phyloP scores from a whole-genome alignment of 2,888 invertebrate species.

The Tenthredo mesomela region DNA sequence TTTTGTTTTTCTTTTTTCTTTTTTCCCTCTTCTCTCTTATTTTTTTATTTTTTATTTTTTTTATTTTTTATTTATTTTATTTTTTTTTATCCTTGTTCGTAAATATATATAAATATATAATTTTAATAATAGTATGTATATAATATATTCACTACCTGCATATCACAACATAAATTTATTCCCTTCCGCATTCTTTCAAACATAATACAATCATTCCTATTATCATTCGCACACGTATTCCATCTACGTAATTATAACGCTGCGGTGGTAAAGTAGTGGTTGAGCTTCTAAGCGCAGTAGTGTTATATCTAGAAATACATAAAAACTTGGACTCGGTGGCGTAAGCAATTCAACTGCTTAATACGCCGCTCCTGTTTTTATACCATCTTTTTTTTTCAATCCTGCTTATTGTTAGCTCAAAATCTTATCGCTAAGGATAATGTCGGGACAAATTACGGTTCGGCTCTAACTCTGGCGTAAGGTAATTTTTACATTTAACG shows the following conservation, averaged over 20 bases:
- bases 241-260: constrained; percentile 75
- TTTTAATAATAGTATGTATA: constrained; percentile 68
- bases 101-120: constrained; percentile 57
- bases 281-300: constrained; percentile 74
- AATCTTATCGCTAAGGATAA: constrained; percentile 24
- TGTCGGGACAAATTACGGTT: constrained; percentile 15
- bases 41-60: constrained; percentile 61
- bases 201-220: constrained; percentile 54
- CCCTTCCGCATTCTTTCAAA: constrained; percentile 59
- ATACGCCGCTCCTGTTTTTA: constrained; percentile 18
- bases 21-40: constrained; percentile 61
- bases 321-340: constrained; percentile 28
- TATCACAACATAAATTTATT: constrained; percentile 77
- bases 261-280: constrained; percentile 73
- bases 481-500: neutral
- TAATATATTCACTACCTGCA: constrained; percentile 74
- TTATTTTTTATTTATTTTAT: constrained; percentile 56
- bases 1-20: constrained; percentile 15
- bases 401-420: neutral
- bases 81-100: constrained; percentile 57
- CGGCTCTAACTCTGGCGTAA: constrained; percentile 34
- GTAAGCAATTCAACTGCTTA: constrained; percentile 36
- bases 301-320: constrained; percentile 57
- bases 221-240: constrained; percentile 63
- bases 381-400: constrained; percentile 1